Conservation (phyloP, 2,888 invertebrate species). For the Caenorhabditis sulstoni region DNA sequence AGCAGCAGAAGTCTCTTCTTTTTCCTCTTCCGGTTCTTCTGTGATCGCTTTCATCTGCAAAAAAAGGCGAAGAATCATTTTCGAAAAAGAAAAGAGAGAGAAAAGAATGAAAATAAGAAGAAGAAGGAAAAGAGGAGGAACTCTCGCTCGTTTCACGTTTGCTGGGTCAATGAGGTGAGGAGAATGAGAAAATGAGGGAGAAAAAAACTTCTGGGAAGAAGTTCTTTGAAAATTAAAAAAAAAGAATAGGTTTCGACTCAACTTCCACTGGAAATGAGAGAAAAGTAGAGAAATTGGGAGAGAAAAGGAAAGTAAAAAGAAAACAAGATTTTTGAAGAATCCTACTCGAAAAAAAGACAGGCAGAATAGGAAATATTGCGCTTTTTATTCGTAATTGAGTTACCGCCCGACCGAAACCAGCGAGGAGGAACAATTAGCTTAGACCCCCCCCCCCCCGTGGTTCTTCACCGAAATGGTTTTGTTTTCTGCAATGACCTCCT, state of each 20-base stretch:
- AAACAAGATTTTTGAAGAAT: not conserved
- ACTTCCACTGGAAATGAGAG: too few species aligned
- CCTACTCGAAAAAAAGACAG: slow-evolving; percentile 8
- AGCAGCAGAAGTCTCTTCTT: not conserved
- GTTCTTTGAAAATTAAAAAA: not conserved
- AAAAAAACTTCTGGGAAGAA: not conserved
- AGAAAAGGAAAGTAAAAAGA: slow-evolving; percentile 15
- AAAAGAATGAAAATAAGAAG: not conserved
- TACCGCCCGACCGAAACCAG: slow-evolving; percentile 46
- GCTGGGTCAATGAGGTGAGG: not conserved
- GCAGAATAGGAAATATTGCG: slow-evolving; percentile 46
- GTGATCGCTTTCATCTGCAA: slow-evolving; percentile 42
- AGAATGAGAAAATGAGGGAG: not conserved
- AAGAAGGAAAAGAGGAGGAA: not conserved
- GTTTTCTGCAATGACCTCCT: slow-evolving; percentile 40
- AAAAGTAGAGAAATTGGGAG: slow-evolving; percentile 6
- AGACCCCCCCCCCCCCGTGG: slow-evolving; percentile 24
- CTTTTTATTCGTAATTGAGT: slow-evolving; percentile 51
- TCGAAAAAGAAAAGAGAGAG: not conserved
- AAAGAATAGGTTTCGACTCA: not conserved
- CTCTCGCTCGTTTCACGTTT: not conserved
- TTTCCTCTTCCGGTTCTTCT: slow-evolving; percentile 48
- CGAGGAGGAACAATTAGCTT: slow-evolving; percentile 44
- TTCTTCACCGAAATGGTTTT: slow-evolving; percentile 45
- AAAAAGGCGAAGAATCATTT: not conserved